phyloP scores from a whole-genome alignment of 2,797 vertebrate genomes.

The Ceryle rudis region DNA sequence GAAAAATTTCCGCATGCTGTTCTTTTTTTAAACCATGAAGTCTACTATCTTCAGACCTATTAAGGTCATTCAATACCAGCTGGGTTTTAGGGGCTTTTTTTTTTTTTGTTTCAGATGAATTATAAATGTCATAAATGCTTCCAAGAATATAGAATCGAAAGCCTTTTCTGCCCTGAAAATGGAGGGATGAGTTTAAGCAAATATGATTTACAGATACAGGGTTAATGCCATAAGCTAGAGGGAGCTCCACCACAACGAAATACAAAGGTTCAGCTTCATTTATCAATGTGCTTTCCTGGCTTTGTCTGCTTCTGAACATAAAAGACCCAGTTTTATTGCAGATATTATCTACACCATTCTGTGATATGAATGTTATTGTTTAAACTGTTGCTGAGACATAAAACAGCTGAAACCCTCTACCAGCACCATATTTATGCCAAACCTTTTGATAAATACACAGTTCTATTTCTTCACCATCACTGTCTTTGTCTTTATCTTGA shows the following conservation, averaged over 20 bases:
- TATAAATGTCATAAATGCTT: constrained; percentile 42
- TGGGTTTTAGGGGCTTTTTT: neutral
- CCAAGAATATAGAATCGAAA: neutral
- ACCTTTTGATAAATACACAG: constrained; percentile 63
- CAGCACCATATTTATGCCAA: constrained; percentile 53
- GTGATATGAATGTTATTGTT: constrained; percentile 75
- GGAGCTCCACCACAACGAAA: constrained; percentile 69
- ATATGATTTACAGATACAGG: constrained; percentile 23
- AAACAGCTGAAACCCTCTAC: constrained; percentile 58
- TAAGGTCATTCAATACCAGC: neutral
- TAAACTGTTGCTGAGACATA: constrained; percentile 67
- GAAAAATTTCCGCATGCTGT: neutral
- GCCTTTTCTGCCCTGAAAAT: constrained; percentile 17
- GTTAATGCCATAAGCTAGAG: constrained; percentile 64
- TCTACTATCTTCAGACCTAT: neutral
- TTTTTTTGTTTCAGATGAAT: neutral
- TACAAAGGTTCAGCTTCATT: constrained; percentile 42
- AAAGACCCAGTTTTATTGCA: constrained; percentile 73
- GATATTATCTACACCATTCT: constrained; percentile 74
- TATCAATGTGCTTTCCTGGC: constrained; percentile 59
- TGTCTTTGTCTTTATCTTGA: constrained; percentile 65
- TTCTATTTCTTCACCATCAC: constrained; percentile 33
- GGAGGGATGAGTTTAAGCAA: constrained; percentile 29
- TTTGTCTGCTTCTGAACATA: constrained; percentile 71
- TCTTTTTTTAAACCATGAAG: neutral